Evolutionary conservation across 2,888 invertebrate species (phyloP).

Genomic region (Actias luna): DNA sequence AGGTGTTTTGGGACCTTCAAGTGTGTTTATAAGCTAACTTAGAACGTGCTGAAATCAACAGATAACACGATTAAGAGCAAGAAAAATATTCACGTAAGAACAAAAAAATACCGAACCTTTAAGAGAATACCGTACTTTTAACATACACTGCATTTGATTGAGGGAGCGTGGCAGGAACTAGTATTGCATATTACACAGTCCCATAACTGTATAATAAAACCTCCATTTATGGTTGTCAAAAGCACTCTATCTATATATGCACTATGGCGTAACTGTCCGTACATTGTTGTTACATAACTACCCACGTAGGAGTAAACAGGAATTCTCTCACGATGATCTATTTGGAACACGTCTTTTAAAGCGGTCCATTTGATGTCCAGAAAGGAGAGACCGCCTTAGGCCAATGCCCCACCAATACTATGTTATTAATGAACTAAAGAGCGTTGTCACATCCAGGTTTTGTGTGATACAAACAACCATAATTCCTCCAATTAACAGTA

Average conservation of each 20-base stretch:
- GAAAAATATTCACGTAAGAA: background rate
- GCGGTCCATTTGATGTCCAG: constrained; percentile 36
- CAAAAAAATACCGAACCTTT: background rate
- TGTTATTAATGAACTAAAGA: constrained; percentile 5
- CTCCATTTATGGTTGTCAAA: constrained; percentile 11
- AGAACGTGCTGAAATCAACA: no score
- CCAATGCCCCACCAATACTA: constrained; percentile 15
- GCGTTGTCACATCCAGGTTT: background rate
- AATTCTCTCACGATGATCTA: constrained; percentile 33
- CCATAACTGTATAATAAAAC: constrained; percentile 1
- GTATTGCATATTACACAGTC: background rate
- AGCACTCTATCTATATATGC: background rate
- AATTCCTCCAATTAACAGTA: background rate
- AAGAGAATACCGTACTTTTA: background rate
- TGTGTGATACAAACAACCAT: background rate
- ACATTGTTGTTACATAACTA: constrained; percentile 1
- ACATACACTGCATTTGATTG: background rate
- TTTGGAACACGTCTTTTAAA: constrained; percentile 41
- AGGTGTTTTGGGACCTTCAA: no score
- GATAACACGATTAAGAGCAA: background rate
- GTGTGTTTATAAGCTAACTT: background rate
- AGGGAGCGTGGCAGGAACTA: background rate
- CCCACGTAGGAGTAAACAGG: constrained; percentile 12
- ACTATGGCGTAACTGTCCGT: background rate
- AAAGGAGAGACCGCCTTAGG: constrained; percentile 24